phyloP scores from a whole-genome alignment of 2,113 vertebrate genomes.

The Gasterosteus nipponicus region DNA sequence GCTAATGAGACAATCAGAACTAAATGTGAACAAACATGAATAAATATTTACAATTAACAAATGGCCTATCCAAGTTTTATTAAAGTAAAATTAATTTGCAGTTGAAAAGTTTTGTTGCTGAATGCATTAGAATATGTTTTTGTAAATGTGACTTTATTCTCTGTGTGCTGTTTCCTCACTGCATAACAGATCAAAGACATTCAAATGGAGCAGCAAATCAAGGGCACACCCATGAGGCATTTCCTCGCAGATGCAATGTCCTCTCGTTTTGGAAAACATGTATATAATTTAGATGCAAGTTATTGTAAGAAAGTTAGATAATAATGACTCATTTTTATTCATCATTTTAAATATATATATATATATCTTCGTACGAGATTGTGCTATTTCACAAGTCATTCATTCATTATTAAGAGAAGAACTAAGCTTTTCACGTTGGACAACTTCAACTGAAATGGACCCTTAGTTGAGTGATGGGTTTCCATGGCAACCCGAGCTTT shows the following conservation, averaged over 20 bases:
- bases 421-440: conserved; percentile 26
- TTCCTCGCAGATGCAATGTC: background rate
- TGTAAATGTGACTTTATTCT: conserved; percentile 8
- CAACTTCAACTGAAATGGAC: conserved; percentile 40
- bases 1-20: conserved; percentile 1
- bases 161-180: conserved; percentile 12
- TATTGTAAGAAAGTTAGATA: background rate
- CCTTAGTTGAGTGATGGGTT: conserved; percentile 55
- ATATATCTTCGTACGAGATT: too few species aligned
- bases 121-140: conserved; percentile 13
- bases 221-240: background rate
- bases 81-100: background rate
- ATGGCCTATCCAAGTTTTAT: background rate
- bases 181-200: conserved; percentile 27
- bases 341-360: background rate
- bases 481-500: conserved; percentile 68
- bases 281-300: background rate
- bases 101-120: background rate
- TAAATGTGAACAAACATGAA: background rate
- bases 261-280: background rate
- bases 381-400: conserved; percentile 11
- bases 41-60: background rate
- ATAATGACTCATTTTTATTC: background rate
- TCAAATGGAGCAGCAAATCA: conserved; percentile 28
- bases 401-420: background rate